Evolutionary conservation across 2,888 invertebrate species (phyloP).

Genomic region (Andrena minutula): DNA sequence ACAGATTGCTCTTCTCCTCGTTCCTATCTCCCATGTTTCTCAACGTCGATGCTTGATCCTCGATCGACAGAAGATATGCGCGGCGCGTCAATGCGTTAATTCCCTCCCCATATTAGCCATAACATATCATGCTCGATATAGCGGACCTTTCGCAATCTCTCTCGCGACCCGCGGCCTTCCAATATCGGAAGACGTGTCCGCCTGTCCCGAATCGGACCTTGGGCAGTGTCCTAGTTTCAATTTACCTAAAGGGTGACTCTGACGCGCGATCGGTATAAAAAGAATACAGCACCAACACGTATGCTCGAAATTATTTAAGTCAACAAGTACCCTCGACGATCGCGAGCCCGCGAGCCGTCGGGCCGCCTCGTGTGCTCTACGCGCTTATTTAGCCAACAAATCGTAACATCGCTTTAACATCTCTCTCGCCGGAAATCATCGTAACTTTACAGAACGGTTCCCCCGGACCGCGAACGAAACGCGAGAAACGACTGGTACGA

Average conservation of each 20-base stretch:
- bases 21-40: background rate
- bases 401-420: slow-evolving; percentile 24
- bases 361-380: slow-evolving; percentile 7
- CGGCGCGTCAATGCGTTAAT: slow-evolving; percentile 25
- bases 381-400: slow-evolving; percentile 27
- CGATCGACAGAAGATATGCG: slow-evolving; percentile 34
- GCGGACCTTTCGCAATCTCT: slow-evolving; percentile 21
- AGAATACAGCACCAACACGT: slow-evolving; percentile 68
- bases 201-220: slow-evolving; percentile 10
- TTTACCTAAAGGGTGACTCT: slow-evolving; percentile 46
- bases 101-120: background rate
- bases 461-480: background rate
- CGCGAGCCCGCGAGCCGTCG: background rate
- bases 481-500: background rate
- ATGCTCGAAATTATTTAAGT: slow-evolving; percentile 53
- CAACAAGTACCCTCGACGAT: slow-evolving; percentile 43
- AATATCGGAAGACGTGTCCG: slow-evolving; percentile 58
- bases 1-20: background rate
- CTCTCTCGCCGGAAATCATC: slow-evolving; percentile 18
- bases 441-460: background rate
- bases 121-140: background rate
- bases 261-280: slow-evolving; percentile 55
- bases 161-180: slow-evolving; percentile 72
- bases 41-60: slow-evolving; percentile 9
- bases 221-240: slow-evolving; percentile 28